Evolutionary conservation across 2,797 vertebrate species (phyloP), one percentile per base, ranked within the genome.

Genomic region (Squalus acanthias): DNA sequence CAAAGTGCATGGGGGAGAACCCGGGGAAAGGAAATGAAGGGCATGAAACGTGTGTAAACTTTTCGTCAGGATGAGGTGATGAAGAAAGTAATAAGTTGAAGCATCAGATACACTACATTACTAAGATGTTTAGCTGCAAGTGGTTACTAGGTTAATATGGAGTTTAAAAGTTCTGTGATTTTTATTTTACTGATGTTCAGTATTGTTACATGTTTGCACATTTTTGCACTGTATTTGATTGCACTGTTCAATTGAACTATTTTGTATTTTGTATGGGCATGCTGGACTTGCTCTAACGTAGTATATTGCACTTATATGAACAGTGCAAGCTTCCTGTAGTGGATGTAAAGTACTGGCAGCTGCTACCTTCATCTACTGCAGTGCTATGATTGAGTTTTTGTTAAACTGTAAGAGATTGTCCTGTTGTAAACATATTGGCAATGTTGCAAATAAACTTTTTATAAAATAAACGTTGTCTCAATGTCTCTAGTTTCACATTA

Each of bases 241-340:
- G 53, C 53, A 95, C 94, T 95, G 70, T 76, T 95, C 94, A 95
- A 57, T 60, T 95, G 94, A 95, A 76, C 69, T 29, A 74, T 57
- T 95, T 95, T 95, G 69, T 95, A 95, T 70, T 93, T 95, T 95
- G 69, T 95, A 53, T 76, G 94, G 94, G 94, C 94, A 95, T 76
- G 94, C 94, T 76, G 94, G 94, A 76, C 94, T 95, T 95, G 94
- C 94, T 95, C 94, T 95, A 33, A 95, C 17, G 50, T 76, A 76
- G 69, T 76, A 76, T 76, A 26, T 74, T 76, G 29, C 94, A 72
- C 76, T 95, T 53, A 60, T 72, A 76, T 9, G 50, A 57, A 76
- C 50, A 60, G 94, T 95, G 93, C 9, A 50, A 46, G 93, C 69
- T 69, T 93, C 91, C 63, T 67, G 65, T 67, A 69, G 67, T 69